Conservation (phyloP, 2,797 vertebrate species). For the Enteromius afrohamiltoni region DNA sequence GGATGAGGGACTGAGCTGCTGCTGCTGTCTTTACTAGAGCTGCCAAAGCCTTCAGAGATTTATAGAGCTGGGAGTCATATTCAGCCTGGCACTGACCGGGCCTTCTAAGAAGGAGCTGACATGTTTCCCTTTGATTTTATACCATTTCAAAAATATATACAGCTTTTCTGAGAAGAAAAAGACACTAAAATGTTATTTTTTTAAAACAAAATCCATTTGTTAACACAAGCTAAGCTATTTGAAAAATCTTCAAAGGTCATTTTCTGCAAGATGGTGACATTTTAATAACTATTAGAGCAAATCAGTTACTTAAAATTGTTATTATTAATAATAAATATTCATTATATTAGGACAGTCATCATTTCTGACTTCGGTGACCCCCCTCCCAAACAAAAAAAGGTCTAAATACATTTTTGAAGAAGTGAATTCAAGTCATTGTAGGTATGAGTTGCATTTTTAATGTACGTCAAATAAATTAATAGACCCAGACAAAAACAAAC, state of each 20-base stretch:
- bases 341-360: background rate
- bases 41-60: slow-evolving; percentile 1
- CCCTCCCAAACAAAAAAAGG: background rate
- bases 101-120: slow-evolving; percentile 5
- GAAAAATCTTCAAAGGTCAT: background rate
- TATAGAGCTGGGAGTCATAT: slow-evolving; percentile 2
- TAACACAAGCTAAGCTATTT: background rate
- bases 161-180: too few species aligned
- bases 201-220: too few species aligned
- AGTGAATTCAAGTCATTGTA: background rate
- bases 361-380: background rate
- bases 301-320: too few species aligned
- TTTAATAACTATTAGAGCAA: background rate
- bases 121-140: background rate
- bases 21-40: background rate
- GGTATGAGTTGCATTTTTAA: background rate
- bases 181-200: too few species aligned
- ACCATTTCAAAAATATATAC: too few species aligned
- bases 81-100: background rate
- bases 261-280: background rate
- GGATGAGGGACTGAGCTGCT: slow-evolving; percentile 5
- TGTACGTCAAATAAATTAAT: slow-evolving; percentile 10
- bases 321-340: background rate
- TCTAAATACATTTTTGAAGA: background rate
- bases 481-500: background rate